Evolutionary conservation across 1,140 invertebrate genomes (phyloP), one percentile per base, ranked within the genome.

Genomic region (Orius laevigatus): DNA sequence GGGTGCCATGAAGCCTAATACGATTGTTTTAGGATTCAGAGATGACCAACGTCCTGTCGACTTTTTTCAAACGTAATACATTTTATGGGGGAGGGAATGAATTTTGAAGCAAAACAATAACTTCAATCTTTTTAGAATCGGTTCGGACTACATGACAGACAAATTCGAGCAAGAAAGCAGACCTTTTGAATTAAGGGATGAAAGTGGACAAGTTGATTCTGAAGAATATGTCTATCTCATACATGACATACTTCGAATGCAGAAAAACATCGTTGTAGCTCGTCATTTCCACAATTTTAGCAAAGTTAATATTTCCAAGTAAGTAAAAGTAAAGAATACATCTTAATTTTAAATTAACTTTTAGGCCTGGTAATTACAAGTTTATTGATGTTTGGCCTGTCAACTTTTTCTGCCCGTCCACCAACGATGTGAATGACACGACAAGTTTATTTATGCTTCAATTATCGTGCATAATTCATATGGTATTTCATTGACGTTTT

Each of bases 1-100:
- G 56, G 95, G 95, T 2, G 95, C 94, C 5, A 98, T 98, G 93
- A 96, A 98, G 63, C 93, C 93, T 0, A 98, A 98, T 62, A 98
- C 94, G 0, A 85, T 98, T 46, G 69, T 88, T 34, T 66, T 90
- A 36, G 84, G 92, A 4, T 98, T 97, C 67, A 80, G 90, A 44
- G 88, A 92, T 56, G 71, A 78, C 12, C 72, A 81, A 51, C 56
- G 66, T 3, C 81, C 79, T 3, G 61, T 64, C 25, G 83, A 93
- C 60, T 91, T 87, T 60, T 82, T 90, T 49, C 61, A 70, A 49
- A 66, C 60, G 72, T 72, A 57, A 57, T 45, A 34, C 12, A 11
- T 39, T 56, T 25, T 25, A 25, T 25, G n/a, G n/a, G n/a, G n/a
- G n/a, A n/a, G n/a, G n/a, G n/a, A n/a, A n/a, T n/a, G 38, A 5